Evolutionary conservation across 2,797 vertebrate genomes (phyloP).

Genomic region (Gambelia wislizenii): DNA sequence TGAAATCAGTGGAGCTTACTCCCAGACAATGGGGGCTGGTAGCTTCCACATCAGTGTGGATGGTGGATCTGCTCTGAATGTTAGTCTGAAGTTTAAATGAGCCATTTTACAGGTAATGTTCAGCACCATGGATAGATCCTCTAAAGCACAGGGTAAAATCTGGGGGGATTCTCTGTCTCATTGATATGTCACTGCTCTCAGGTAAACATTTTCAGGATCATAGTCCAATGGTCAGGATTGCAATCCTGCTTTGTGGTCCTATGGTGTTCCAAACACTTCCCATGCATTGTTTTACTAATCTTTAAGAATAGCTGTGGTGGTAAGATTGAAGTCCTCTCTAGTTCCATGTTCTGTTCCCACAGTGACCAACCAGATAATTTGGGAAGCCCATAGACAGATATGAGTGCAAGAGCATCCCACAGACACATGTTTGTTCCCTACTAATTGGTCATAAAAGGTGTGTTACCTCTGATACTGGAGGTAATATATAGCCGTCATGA

Average conservation of each 20-base stretch:
- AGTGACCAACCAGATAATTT: not conserved
- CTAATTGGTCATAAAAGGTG: not conserved
- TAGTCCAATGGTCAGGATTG: no score
- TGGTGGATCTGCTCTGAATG: no score
- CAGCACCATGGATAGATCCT: no score
- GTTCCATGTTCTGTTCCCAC: not conserved
- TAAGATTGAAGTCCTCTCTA: not conserved
- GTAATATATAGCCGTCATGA: not conserved
- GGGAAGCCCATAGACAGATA: not conserved
- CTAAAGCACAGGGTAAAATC: no score
- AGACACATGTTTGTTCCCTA: not conserved
- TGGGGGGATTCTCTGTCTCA: no score
- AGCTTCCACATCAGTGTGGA: no score
- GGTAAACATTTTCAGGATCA: not conserved
- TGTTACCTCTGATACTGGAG: not conserved
- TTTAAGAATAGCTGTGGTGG: not conserved
- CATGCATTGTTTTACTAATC: not conserved
- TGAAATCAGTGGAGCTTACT: not conserved
- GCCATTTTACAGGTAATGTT: no score
- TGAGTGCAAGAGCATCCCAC: not conserved
- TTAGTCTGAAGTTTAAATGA: no score
- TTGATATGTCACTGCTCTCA: no score
- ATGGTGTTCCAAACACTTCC: not conserved
- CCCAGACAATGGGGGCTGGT: not conserved
- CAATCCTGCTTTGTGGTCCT: not conserved